These are phyloP conservation scores for Asarcornis scutulata DNA, from an alignment of 2,113 vertebrate genomes.

Conservation along the genomic window DNA sequence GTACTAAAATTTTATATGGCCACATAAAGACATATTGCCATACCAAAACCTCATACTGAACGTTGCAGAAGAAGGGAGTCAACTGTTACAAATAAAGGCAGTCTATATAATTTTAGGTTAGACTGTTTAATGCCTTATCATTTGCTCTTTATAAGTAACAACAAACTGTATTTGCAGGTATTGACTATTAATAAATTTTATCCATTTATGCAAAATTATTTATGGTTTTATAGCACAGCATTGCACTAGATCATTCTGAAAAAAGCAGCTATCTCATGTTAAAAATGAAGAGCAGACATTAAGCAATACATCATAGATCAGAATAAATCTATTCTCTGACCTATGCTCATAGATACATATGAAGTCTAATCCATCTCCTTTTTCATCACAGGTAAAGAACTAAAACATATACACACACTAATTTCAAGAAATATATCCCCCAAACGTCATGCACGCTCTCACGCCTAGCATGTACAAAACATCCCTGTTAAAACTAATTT, in stretches of 20 bases:
- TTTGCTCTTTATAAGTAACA: neutral
- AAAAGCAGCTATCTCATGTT: neutral
- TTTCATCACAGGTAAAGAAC: neutral
- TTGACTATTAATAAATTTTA: neutral
- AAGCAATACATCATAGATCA: neutral
- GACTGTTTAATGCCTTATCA: neutral
- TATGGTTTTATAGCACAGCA: neutral
- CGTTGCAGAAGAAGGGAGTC: neutral
- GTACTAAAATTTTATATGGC: slow-evolving; percentile 38
- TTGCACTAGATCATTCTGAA: neutral
- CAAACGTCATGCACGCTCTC: neutral
- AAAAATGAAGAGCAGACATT: slow-evolving; percentile 1
- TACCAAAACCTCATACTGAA: slow-evolving; percentile 23
- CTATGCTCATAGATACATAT: neutral
- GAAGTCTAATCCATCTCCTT: neutral
- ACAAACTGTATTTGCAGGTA: neutral
- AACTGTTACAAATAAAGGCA: slow-evolving; percentile 33
- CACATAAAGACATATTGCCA: slow-evolving; percentile 38
- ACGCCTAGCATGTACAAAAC: neutral
- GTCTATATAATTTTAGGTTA: neutral
- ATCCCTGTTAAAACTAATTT: neutral
- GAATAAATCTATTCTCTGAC: slow-evolving; percentile 32
- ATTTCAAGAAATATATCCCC: neutral
- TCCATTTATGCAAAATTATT: neutral
- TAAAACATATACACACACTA: neutral